Evolutionary conservation across 2,888 invertebrate genomes (phyloP).

Genomic region (Synergus umbraculus): DNA sequence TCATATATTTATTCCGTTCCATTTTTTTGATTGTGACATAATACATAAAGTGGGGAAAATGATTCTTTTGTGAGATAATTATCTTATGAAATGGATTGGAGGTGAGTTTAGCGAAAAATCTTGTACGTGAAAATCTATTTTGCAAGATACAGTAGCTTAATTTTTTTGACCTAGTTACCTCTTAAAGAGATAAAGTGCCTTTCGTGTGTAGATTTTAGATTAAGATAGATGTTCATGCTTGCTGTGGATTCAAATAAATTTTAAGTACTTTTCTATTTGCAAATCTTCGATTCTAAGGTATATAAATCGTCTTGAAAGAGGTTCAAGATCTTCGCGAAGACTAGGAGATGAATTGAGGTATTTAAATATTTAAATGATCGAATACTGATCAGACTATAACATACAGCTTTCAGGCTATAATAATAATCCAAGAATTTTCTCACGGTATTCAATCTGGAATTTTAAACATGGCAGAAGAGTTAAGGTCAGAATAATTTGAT

Average conservation of each 20-base stretch:
- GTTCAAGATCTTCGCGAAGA: too few relatives aligned
- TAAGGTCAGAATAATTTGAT: too few relatives aligned
- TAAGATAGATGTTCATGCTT: slow-evolving; percentile 2
- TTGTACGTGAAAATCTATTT: background rate
- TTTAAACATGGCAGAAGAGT: too few relatives aligned
- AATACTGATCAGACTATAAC: too few relatives aligned
- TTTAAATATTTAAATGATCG: too few relatives aligned
- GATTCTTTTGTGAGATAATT: background rate
- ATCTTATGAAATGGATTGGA: slow-evolving; percentile 1
- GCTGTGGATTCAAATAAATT: background rate
- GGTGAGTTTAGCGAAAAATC: background rate
- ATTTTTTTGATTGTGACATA: background rate
- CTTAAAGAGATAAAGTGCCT: background rate
- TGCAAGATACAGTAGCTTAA: background rate
- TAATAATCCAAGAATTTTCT: too few relatives aligned
- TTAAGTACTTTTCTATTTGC: background rate
- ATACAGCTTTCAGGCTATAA: too few relatives aligned
- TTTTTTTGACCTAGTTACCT: background rate
- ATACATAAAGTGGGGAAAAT: background rate
- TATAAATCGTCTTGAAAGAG: too few relatives aligned
- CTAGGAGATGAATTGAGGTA: too few relatives aligned
- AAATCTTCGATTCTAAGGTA: background rate
- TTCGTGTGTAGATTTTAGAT: background rate
- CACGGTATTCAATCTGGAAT: too few relatives aligned
- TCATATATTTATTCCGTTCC: background rate